Conservation (phyloP, 1,140 invertebrate species). For the Drosophila melanogaster region DNA sequence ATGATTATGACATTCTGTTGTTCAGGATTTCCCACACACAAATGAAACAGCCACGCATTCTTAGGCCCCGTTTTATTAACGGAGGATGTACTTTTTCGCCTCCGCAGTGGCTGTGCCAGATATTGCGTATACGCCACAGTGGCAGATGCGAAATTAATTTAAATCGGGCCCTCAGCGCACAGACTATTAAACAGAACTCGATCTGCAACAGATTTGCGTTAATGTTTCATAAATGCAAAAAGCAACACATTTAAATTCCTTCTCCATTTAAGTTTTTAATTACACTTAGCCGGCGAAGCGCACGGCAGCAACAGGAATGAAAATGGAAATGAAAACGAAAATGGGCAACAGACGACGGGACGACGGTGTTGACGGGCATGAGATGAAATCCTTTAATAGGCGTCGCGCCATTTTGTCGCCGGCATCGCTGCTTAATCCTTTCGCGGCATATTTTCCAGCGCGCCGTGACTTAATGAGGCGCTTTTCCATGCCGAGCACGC, state of each 20-base stretch:
- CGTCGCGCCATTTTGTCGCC: constrained; percentile 57
- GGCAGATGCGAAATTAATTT: constrained; percentile 52
- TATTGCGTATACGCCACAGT: constrained; percentile 22
- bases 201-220: constrained; percentile 60
- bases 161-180: constrained; percentile 31
- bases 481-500: constrained; percentile 65
- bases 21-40: constrained; percentile 13
- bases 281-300: constrained; percentile 45
- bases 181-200: constrained; percentile 44
- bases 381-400: constrained; percentile 63
- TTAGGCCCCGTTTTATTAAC: constrained; percentile 3
- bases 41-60: constrained; percentile 15
- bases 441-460: constrained; percentile 72
- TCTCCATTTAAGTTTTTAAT: constrained; percentile 75
- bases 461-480: constrained; percentile 67
- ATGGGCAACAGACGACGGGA: constrained; percentile 1
- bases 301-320: constrained; percentile 25
- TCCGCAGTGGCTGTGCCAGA: not conserved
- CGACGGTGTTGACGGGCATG: not conserved
- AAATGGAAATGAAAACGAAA: constrained; percentile 7
- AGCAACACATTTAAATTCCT: constrained; percentile 57
- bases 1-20: constrained; percentile 57
- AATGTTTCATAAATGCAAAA: constrained; percentile 74
- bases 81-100: not conserved
- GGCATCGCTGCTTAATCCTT: constrained; percentile 66